phyloP scores from a whole-genome alignment of 2,113 vertebrate species.

The Mirza zaza region DNA sequence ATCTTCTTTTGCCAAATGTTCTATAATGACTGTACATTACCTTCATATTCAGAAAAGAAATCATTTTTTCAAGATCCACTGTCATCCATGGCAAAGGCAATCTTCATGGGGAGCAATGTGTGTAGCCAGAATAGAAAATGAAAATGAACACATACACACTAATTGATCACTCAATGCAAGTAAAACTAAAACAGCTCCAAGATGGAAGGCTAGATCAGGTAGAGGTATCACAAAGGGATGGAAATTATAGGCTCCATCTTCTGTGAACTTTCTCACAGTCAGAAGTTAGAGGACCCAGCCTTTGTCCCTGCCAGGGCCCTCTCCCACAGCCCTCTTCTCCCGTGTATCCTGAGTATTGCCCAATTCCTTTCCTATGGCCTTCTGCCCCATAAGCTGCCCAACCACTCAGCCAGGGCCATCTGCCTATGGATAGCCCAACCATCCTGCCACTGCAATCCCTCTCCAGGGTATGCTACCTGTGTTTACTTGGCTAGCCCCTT shows the following conservation, averaged over 20 bases:
- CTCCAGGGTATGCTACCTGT: neutral
- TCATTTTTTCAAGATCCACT: neutral
- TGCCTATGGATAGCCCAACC: neutral
- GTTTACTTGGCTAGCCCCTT: neutral
- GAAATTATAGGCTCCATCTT: neutral
- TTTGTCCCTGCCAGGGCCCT: neutral
- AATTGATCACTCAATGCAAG: neutral
- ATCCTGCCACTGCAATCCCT: neutral
- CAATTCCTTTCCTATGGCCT: neutral
- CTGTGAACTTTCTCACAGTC: neutral
- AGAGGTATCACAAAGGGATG: neutral
- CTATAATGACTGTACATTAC: neutral
- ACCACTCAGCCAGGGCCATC: neutral
- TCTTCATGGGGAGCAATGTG: neutral
- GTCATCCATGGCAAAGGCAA: neutral
- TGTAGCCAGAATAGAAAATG: neutral
- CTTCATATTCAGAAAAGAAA: slow-evolving; percentile 38
- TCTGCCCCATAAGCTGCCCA: neutral
- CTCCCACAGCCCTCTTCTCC: neutral
- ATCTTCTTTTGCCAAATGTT: slow-evolving; percentile 10
- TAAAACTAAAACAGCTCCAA: neutral
- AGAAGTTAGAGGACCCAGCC: neutral
- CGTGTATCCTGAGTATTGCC: neutral
- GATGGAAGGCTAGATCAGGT: neutral
- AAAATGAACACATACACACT: neutral